A percentile compares a stretch with the other conserved stretches of the same genome.
Evolutionary conservation across 2,888 invertebrate genomes (phyloP).

Genomic region (Xiphydria camelus): DNA sequence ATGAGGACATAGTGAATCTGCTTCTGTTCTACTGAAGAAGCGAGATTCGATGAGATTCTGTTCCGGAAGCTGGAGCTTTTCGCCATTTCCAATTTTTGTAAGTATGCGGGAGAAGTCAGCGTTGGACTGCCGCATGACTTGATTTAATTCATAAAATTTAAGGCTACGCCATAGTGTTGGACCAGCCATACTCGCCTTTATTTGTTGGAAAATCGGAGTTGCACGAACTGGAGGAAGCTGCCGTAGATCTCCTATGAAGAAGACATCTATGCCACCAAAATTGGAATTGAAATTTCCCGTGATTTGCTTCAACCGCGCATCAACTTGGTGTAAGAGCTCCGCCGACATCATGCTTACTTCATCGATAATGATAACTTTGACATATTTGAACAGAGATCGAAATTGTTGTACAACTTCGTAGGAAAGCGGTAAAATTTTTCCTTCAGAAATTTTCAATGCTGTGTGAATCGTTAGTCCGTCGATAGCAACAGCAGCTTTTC

Average conservation of each 20-base stretch:
- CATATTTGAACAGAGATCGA: no score
- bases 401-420: no score
- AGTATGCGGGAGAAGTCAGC: slow-evolving; percentile 40
- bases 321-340: slow-evolving; percentile 37
- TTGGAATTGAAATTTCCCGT: no score
- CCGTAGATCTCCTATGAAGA: slow-evolving; percentile 48
- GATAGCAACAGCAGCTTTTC: slow-evolving; percentile 40
- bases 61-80: slow-evolving; percentile 25
- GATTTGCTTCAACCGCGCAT: no score
- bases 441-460: slow-evolving; percentile 30
- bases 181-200: slow-evolving; percentile 32
- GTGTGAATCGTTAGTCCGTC: slow-evolving; percentile 38
- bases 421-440: no score
- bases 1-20: slow-evolving; percentile 30
- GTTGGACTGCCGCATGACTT: slow-evolving; percentile 47
- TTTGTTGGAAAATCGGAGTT: slow-evolving; percentile 40
- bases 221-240: slow-evolving; percentile 45
- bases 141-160: slow-evolving; percentile 37
- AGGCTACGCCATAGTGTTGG: slow-evolving; percentile 39
- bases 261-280: slow-evolving; percentile 47
- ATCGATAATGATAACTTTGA: no score
- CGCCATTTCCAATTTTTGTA: slow-evolving; percentile 42
- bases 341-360: slow-evolving; percentile 48
- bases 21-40: slow-evolving; percentile 31
- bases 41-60: slow-evolving; percentile 34